Base-by-base conservation (phyloP, 35 echinoderm and acorn worm species). In the Ptychodera flava region DNA sequence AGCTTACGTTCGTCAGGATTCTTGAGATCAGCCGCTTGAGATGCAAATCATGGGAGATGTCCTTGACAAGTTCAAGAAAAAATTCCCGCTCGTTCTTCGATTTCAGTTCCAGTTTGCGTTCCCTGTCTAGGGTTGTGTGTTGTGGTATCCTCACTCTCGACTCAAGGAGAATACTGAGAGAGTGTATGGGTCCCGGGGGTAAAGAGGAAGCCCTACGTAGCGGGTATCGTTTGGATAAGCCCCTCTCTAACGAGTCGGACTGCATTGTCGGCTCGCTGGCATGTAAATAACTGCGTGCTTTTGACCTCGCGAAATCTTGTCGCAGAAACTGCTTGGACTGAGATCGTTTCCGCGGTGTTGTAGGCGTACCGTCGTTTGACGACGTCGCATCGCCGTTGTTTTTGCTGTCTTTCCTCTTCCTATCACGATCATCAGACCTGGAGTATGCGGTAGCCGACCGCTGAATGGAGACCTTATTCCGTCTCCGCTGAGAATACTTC, bases 41-140 rank as follows among this genome's bases (percentile, higher is more conserved):
- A 33, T 98, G 90, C 36, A 98, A 86, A 85, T 98, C 95, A n/a
- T 98, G 93, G 0, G 95, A 94, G 36, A 98, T 98, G 34, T 98
- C 95, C 77, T 98, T 98, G 35, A 94, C 95, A 30, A 97, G 34
- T 35, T 92, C 90, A n/a, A 98, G 88, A 86, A 98, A 98, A 79
- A 98, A 98, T 38, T 92, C 92, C 32, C 95, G 53, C 81, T 98
- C 95, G 35, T 98, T 93, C 0, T 87, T 90, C 16, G 93, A 90
- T 78, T 90, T 88, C 28, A 98, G 85, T 77, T 91, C 83, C 27
- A 98, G 81, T 82, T 98, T 98, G 0, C 84, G 87, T 80, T 97
- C 95, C 30, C 92, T 89, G 0, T 92, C 92, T 32, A 98, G 89
- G 83, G 90, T 94, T 1, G 90, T 89, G 79, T 98, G 89, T n/a